phyloP scores from a whole-genome alignment of 1,140 invertebrate genomes.

The Drosophila baimaii region DNA sequence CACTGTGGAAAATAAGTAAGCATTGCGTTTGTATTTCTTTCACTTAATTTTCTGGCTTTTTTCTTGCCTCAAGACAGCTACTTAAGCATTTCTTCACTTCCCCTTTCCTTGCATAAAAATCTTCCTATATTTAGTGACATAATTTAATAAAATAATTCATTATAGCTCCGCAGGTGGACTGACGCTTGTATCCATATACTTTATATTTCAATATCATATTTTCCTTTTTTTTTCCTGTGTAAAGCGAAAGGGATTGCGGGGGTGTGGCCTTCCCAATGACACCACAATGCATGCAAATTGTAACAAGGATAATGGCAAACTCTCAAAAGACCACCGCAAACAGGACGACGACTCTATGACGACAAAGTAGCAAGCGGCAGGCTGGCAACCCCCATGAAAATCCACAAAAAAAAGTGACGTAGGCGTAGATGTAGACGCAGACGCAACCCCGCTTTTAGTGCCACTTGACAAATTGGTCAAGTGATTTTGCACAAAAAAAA shows the following conservation, averaged over 20 bases:
- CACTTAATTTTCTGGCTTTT: no score
- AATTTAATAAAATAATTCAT: no score
- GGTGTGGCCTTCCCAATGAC: conserved; percentile 23
- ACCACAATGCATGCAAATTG: conserved; percentile 81
- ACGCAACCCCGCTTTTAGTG: conserved; percentile 65
- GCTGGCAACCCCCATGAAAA: conserved; percentile 34
- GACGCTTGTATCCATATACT: no score
- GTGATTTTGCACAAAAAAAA: conserved; percentile 81
- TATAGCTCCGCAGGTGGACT: no score
- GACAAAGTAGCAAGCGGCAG: conserved; percentile 39
- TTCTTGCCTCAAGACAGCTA: no score
- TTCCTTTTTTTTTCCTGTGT: not conserved
- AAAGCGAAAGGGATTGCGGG: not conserved
- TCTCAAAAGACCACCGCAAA: conserved; percentile 78
- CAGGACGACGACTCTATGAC: conserved; percentile 43
- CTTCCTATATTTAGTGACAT: no score
- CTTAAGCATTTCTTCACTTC: no score
- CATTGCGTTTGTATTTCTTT: no score
- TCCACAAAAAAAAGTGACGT: conserved; percentile 5
- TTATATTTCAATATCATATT: not conserved
- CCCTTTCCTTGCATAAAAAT: no score
- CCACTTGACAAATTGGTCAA: conserved; percentile 83
- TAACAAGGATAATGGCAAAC: conserved; percentile 78
- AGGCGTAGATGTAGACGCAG: conserved; percentile 51
- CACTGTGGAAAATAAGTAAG: conserved; percentile 3